Evolutionary conservation across 2,113 vertebrate genomes (phyloP).

Genomic region (Potamarius usumacintae): DNA sequence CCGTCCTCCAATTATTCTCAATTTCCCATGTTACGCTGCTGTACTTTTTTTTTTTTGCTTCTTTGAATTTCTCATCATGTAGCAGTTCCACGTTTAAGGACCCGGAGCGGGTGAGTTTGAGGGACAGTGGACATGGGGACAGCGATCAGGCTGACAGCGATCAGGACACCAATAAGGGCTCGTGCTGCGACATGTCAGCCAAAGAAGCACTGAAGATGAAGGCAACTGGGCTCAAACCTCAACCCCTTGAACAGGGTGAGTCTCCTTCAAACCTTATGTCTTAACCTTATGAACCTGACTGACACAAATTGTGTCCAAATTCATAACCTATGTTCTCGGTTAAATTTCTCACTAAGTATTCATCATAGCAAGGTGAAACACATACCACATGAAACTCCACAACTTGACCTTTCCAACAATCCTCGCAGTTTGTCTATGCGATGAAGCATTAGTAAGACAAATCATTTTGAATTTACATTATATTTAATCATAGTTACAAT

Average conservation of each 20-base stretch:
- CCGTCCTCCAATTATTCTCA: neutral
- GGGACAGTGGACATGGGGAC: slow-evolving; percentile 99
- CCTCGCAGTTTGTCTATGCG: no score
- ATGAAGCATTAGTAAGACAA: no score
- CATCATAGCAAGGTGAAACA: no score
- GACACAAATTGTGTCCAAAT: no score
- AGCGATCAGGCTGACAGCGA: slow-evolving; percentile 99
- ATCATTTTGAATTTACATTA: no score
- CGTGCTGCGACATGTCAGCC: slow-evolving; percentile 99
- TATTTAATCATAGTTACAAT: no score
- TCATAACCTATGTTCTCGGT: no score
- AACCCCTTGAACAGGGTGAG: slow-evolving; percentile 96
- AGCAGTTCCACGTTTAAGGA: slow-evolving; percentile 99
- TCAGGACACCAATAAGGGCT: slow-evolving; percentile 99
- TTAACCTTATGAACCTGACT: neutral
- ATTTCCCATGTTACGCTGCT: neutral
- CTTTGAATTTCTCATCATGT: slow-evolving; percentile 62
- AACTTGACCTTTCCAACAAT: no score
- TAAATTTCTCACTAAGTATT: no score
- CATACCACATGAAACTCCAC: no score
- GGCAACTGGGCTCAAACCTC: slow-evolving; percentile 90
- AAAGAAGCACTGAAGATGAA: slow-evolving; percentile 99
- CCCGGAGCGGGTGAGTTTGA: slow-evolving; percentile 96
- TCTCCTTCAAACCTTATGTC: slow-evolving; percentile 37
- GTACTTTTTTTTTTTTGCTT: neutral